Conservation (phyloP, 2,113 vertebrate genomes). For the Antechinus flavipes region DNA sequence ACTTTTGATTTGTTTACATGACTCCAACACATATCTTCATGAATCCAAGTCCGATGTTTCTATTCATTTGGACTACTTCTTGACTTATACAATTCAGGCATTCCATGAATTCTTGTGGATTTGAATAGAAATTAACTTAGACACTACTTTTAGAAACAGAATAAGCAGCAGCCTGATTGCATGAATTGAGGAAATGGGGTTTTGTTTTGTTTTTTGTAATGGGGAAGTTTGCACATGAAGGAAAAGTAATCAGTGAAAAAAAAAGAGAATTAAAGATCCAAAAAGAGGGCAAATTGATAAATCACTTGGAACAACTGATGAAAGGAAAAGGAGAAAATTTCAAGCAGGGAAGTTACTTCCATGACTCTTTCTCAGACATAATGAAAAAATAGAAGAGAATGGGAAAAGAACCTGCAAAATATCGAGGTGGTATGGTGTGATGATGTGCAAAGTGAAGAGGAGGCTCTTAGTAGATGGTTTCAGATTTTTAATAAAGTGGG, state of each 20-base stretch:
- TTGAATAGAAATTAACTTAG: neutral
- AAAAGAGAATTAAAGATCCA: neutral
- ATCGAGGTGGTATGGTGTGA: neutral
- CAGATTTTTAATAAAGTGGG: neutral
- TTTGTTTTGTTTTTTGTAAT: neutral
- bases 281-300: neutral
- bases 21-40: neutral
- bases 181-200: neutral
- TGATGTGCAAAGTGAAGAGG: neutral
- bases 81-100: neutral
- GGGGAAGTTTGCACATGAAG: neutral
- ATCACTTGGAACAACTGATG: neutral
- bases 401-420: neutral
- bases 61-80: neutral
- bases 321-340: neutral
- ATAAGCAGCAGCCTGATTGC: neutral
- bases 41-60: neutral
- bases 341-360: neutral
- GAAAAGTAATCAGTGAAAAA: neutral
- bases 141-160: neutral
- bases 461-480: neutral
- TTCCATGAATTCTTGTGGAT: neutral
- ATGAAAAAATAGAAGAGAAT: neutral
- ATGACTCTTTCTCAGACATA: neutral
- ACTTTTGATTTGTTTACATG: neutral